Evolutionary conservation across 2,888 invertebrate species (phyloP).

Genomic region (Esperia sulphurella): DNA sequence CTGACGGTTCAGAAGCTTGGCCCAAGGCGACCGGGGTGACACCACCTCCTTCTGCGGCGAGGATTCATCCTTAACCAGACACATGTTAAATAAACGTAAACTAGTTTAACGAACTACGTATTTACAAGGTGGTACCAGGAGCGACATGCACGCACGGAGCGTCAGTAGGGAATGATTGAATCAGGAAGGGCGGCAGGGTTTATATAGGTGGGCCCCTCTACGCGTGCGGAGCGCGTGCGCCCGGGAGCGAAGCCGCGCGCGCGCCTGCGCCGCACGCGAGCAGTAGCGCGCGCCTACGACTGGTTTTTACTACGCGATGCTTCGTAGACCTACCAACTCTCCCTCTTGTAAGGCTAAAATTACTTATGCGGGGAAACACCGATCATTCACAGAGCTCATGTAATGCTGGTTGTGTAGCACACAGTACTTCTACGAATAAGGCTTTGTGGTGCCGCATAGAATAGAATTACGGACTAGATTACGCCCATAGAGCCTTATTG

Average conservation of each 20-base stretch:
- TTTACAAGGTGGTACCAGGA: conserved; percentile 54
- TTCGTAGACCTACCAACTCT: no score
- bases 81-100: conserved; percentile 65
- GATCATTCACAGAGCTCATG: not conserved
- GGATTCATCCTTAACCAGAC: conserved; percentile 73
- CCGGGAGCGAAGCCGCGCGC: conserved; percentile 50
- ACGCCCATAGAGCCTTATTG: conserved; percentile 51
- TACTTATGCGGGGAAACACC: not conserved
- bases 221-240: conserved; percentile 37
- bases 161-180: conserved; percentile 68
- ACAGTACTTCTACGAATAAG: conserved; percentile 65
- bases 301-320: conserved; percentile 53
- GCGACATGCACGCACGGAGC: conserved; percentile 60
- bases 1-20: conserved; percentile 77
- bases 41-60: conserved; percentile 63
- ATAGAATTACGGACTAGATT: conserved; percentile 40
- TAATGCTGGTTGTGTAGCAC: not conserved
- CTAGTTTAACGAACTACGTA: conserved; percentile 57
- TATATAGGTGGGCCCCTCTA: conserved; percentile 53
- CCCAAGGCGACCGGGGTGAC: conserved; percentile 77
- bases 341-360: no score
- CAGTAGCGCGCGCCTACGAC: conserved; percentile 67
- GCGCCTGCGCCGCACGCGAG: conserved; percentile 65
- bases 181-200: conserved; percentile 63
- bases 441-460: conserved; percentile 68